Evolutionary conservation across 2,113 vertebrate species (phyloP).

Genomic region (Dascyllus trimaculatus): DNA sequence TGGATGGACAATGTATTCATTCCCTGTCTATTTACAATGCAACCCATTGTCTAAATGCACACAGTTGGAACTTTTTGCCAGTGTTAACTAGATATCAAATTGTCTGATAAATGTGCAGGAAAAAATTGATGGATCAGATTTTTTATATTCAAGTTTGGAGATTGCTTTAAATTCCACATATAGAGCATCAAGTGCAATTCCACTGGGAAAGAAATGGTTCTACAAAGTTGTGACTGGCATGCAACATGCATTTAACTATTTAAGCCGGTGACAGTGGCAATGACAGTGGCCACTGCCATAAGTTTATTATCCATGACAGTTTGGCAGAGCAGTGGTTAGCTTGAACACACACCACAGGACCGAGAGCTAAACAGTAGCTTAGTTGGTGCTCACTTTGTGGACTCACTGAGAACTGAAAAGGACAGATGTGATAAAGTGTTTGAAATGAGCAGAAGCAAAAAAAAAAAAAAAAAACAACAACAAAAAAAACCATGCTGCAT

Average conservation of each 20-base stretch:
- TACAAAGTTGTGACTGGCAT: neutral
- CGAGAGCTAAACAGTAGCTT: conserved; percentile 24
- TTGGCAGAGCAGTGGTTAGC: conserved; percentile 7
- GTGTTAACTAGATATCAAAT: neutral
- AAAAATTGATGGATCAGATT: neutral
- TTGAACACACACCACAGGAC: neutral
- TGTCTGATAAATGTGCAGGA: neutral
- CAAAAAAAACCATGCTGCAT: conserved; percentile 27
- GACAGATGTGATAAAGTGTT: neutral
- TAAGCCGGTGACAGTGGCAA: neutral
- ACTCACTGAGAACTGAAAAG: neutral
- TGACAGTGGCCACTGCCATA: conserved; percentile 9
- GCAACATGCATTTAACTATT: neutral
- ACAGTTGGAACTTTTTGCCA: neutral
- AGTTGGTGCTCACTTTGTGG: neutral
- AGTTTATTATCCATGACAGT: conserved; percentile 14
- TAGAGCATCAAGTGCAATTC: neutral
- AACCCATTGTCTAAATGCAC: too few relatives aligned
- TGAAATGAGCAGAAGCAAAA: neutral
- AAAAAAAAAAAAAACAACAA: conserved; percentile 11
- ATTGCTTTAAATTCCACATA: neutral
- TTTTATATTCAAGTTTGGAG: neutral
- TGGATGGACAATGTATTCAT: too few relatives aligned
- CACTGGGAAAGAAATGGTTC: neutral
- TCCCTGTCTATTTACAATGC: too few relatives aligned